Percentiles rank a stretch among this genome's conserved stretches.
Conservation (phyloP, 2,888 invertebrate species). For the Sphaeridia pumilis region DNA sequence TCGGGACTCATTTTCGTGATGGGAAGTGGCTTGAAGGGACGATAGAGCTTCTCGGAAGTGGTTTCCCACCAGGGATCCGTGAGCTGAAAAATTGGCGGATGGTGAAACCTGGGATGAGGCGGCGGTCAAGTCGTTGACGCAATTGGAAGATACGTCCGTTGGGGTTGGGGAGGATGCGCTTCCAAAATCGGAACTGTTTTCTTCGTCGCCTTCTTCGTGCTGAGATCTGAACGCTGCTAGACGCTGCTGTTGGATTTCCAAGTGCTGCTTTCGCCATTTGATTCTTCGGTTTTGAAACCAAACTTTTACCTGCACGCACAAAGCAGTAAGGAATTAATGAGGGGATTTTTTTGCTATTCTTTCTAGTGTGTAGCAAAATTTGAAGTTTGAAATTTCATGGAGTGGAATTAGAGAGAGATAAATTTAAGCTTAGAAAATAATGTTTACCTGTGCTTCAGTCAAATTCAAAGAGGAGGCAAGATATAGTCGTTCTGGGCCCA, state of each 20-base stretch:
- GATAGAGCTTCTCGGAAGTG: not conserved
- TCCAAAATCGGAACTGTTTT: conserved; percentile 17
- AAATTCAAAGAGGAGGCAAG: conserved; percentile 75
- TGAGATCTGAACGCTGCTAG: conserved; percentile 52
- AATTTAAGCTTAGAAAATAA: not conserved
- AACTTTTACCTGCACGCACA: conserved; percentile 58
- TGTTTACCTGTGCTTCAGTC: conserved; percentile 70
- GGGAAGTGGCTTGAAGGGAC: not conserved
- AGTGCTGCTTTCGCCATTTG: conserved; percentile 89
- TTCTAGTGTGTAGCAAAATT: too few relatives aligned
- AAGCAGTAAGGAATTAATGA: not conserved
- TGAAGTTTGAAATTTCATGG: too few relatives aligned
- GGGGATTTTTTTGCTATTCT: too few relatives aligned
- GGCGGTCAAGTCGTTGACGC: not conserved
- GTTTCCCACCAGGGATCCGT: not conserved
- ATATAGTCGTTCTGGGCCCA: conserved; percentile 85
- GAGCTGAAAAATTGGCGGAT: not conserved
- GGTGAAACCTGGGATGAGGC: not conserved
- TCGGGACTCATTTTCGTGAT: too few relatives aligned
- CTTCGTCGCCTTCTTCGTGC: conserved; percentile 30
- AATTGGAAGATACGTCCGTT: conserved; percentile 7
- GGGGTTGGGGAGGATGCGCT: conserved; percentile 14
- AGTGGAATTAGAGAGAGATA: not conserved
- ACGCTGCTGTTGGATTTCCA: conserved; percentile 80
- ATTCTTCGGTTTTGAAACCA: conserved; percentile 91